phyloP scores from a whole-genome alignment of 2,888 invertebrate genomes.

The Heteropelma amictum region DNA sequence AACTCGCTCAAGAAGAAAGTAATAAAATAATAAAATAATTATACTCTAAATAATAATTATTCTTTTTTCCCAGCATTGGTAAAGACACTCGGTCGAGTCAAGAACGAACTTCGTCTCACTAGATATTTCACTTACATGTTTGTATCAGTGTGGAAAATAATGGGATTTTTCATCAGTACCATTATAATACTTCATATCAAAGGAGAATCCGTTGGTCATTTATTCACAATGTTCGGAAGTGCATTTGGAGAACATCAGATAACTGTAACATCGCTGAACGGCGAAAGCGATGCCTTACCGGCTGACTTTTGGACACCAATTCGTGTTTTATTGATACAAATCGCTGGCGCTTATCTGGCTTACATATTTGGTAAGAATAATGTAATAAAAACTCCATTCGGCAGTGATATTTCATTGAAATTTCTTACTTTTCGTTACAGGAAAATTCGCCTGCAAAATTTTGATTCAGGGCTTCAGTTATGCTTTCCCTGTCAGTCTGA shows the following conservation, averaged over 20 bases:
- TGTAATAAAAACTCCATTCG: neutral
- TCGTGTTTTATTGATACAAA: slow-evolving; percentile 89
- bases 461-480: slow-evolving; percentile 98
- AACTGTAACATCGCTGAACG: slow-evolving; percentile 86
- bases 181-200: slow-evolving; percentile 86
- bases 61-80: slow-evolving; percentile 80
- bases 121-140: slow-evolving; percentile 95
- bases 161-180: slow-evolving; percentile 87
- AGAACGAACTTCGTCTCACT: slow-evolving; percentile 87
- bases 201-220: slow-evolving; percentile 87
- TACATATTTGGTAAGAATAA: slow-evolving; percentile 86
- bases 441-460: slow-evolving; percentile 97
- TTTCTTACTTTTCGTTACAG: slow-evolving; percentile 69
- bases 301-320: slow-evolving; percentile 86
- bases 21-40: neutral
- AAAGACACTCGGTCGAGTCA: slow-evolving; percentile 86
- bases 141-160: slow-evolving; percentile 94
- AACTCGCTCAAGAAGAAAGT: neutral
- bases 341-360: slow-evolving; percentile 90
- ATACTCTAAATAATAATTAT: too few species aligned
- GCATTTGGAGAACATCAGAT: slow-evolving; percentile 90
- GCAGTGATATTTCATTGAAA: neutral
- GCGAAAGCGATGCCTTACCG: slow-evolving; percentile 86
- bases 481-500: slow-evolving; percentile 96
- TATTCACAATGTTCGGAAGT: slow-evolving; percentile 86